Evolutionary conservation across 92 coral and sea anemone species (phyloP).

Genomic region (Blastomussa wellsi): DNA sequence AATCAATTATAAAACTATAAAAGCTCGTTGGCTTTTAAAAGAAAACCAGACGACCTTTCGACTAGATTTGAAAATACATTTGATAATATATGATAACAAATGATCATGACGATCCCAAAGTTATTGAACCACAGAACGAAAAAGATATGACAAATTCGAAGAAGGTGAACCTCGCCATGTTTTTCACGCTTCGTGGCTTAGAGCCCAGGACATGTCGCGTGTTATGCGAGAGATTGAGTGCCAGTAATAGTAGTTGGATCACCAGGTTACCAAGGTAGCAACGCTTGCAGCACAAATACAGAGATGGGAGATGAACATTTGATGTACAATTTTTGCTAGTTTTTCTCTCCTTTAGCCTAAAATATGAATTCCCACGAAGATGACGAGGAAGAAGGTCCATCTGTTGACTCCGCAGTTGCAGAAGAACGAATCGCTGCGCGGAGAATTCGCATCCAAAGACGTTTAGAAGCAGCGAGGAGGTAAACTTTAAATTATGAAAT

Average conservation of each 20-base stretch:
- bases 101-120: neutral
- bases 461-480: conserved; percentile 96
- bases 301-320: neutral
- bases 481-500: conserved; percentile 6
- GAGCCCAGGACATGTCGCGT: conserved; percentile 3
- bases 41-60: neutral
- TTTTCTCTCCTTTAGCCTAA: neutral
- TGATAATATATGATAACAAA: too few species aligned
- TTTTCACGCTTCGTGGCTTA: neutral
- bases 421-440: conserved; percentile 98
- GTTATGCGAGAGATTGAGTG: conserved; percentile 18
- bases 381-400: conserved; percentile 97
- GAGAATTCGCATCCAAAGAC: conserved; percentile 92
- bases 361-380: conserved; percentile 91
- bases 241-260: conserved; percentile 31
- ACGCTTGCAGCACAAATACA: conserved; percentile 20
- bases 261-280: conserved; percentile 58
- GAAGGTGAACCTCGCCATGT: conserved; percentile 21
- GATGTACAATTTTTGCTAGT: conserved; percentile 18
- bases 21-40: neutral
- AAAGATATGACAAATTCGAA: neutral
- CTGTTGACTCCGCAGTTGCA: conserved; percentile 90
- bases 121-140: neutral
- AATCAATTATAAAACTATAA: neutral
- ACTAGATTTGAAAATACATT: neutral